Evolutionary conservation across 2,797 vertebrate genomes (phyloP), one percentile per base, ranked within the genome.

Genomic region (Ibycter americanus): DNA sequence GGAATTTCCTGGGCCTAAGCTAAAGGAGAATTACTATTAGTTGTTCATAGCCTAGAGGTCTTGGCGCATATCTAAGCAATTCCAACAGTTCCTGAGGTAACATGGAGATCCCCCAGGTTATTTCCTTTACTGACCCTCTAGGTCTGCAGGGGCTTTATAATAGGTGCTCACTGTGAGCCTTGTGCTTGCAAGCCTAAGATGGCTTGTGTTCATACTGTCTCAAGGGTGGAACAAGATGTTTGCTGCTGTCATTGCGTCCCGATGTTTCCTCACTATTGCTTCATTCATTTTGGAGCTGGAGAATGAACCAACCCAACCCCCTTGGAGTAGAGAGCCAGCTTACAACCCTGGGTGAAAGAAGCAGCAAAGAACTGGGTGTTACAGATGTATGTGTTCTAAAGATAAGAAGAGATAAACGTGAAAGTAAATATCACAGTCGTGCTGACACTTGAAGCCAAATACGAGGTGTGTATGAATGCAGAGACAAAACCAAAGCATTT

Each of bases 351-450:
- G 27, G 25, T 34, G 66, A 74, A 81, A 73, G 22, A 12, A 59
- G 23, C 4, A 68, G 15, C 27, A 72, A 67, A 71, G 40, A 74
- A 21, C 3, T 13, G 23, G 42, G 15, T 1, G 0, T 36, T 76
- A 17, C 1, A 46, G 23, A 38, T 46, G 3, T 2, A 15, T 19
- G 3, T 36, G 12, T 40, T 32, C 15, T 3, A 44, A 25, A 6
- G 11, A 40, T 42, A 80, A 38, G 25, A 79, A 76, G 12, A 15
- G 27, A 14, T 1, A 81, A 91, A 44, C 19, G 13, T 8, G 36
- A 67, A 9, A 81, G n/a, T 58, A 83, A 83, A 55, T 23, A 20
- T 2, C 80, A 31, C 23, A 78, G 32, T 32, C 78, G 5, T 66
- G 32, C 36, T 63, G 36, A 47, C 31, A 23, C 15, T 31, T 32